phyloP scores from a whole-genome alignment of 2,113 vertebrate genomes.

The Heterochromis multidens region DNA sequence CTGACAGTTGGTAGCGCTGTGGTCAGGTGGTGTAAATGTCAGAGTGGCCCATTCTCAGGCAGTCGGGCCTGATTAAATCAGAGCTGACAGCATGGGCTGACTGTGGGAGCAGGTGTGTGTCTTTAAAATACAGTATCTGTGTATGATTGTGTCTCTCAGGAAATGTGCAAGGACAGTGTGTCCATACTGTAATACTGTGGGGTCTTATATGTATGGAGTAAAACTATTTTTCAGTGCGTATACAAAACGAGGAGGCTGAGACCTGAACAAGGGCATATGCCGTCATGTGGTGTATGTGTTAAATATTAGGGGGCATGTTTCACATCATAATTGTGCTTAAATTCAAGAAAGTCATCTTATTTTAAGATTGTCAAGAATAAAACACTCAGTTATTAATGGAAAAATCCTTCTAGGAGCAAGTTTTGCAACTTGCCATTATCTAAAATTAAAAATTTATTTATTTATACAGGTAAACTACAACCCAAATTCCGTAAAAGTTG shows the following conservation, averaged over 20 bases:
- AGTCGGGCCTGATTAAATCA: neutral
- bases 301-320: neutral
- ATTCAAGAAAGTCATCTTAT: neutral
- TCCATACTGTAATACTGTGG: neutral
- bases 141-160: neutral
- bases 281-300: neutral
- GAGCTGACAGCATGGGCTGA: neutral
- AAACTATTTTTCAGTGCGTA: neutral
- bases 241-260: neutral
- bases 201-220: neutral
- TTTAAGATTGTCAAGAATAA: too few relatives aligned
- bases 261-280: neutral
- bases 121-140: neutral
- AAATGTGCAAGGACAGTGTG: neutral
- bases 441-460: neutral
- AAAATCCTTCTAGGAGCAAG: too few relatives aligned
- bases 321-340: neutral
- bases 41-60: neutral
- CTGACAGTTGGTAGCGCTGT: neutral
- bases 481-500: too few relatives aligned
- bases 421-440: neutral
- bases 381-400: too few relatives aligned
- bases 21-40: conserved; percentile 3
- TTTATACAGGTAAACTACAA: neutral
- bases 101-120: neutral